These are phyloP conservation scores for Vireo altiloquus DNA, from an alignment of 2,113 vertebrate genomes.

Conservation along the genomic window DNA sequence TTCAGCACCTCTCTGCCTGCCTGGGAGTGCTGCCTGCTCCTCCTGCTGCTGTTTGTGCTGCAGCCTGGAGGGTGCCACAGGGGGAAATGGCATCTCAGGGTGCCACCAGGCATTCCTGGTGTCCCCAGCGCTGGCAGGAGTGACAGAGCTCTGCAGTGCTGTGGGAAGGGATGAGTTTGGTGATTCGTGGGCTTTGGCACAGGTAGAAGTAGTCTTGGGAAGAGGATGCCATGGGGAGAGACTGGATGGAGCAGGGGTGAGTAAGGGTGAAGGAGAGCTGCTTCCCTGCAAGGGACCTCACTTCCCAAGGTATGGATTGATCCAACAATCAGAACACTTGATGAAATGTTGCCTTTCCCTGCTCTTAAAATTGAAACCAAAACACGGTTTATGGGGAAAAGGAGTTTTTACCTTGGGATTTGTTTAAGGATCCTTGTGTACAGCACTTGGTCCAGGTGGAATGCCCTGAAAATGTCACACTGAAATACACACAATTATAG, in stretches of 20 bases:
- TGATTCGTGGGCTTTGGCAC: background rate
- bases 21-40: background rate
- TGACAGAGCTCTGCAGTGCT: background rate
- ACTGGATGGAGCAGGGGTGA: background rate
- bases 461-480: no score
- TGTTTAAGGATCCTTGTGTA: no score
- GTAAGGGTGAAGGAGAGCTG: background rate
- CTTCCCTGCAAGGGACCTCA: background rate
- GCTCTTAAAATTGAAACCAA: no score
- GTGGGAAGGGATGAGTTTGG: background rate
- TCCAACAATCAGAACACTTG: background rate
- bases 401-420: no score
- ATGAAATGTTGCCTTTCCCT: background rate
- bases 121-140: background rate
- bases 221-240: background rate
- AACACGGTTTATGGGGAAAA: no score
- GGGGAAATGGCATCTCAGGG: background rate
- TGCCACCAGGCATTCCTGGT: fast-evolving
- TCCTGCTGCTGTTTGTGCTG: background rate
- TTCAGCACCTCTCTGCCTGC: background rate
- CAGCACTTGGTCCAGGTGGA: no score
- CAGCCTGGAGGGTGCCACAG: background rate
- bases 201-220: background rate
- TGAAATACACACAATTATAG: no score
- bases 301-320: background rate